These are phyloP conservation scores for Melanotus villosus DNA, from an alignment of 2,888 invertebrate species.

Conservation along the genomic window DNA sequence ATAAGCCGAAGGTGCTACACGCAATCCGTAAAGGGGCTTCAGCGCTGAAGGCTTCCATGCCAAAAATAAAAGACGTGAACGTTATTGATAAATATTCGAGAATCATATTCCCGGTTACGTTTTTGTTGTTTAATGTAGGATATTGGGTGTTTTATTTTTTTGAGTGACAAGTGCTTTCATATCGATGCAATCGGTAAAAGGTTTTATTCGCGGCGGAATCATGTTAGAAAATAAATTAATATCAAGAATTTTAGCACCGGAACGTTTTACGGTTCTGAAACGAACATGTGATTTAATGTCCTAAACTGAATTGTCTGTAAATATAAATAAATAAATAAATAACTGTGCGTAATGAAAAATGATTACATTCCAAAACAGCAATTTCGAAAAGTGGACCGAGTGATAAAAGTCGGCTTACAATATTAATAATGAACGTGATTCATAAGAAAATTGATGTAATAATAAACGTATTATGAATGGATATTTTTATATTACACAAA, in stretches of 20 bases:
- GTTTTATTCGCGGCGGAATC: background rate
- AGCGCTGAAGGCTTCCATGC: slow-evolving; percentile 91
- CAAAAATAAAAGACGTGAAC: slow-evolving; percentile 97
- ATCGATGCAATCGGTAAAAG: slow-evolving; percentile 29
- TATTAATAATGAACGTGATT: too few species aligned
- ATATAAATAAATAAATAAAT: slow-evolving; percentile 1
- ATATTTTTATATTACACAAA: too few species aligned
- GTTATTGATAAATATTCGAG: slow-evolving; percentile 98
- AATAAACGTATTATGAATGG: too few species aligned
- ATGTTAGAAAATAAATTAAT: too few species aligned
- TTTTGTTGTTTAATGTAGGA: slow-evolving; percentile 93
- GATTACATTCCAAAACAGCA: background rate
- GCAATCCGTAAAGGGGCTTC: slow-evolving; percentile 87
- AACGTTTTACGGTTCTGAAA: background rate
- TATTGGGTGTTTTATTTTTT: slow-evolving; percentile 96
- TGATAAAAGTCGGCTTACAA: background rate
- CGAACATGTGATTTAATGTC: slow-evolving; percentile 6
- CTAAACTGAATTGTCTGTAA: slow-evolving; percentile 9
- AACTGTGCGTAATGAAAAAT: background rate
- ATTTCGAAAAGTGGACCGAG: background rate
- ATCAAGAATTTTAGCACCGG: background rate
- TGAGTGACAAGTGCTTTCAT: slow-evolving; percentile 67
- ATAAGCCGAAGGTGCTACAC: slow-evolving; percentile 82
- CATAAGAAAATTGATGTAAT: too few species aligned
- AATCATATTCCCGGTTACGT: slow-evolving; percentile 95